A percentile compares a stretch with the other conserved stretches of the same genome.
Evolutionary conservation across 2,888 invertebrate genomes (phyloP).

Genomic region (Andrena trimmerana): DNA sequence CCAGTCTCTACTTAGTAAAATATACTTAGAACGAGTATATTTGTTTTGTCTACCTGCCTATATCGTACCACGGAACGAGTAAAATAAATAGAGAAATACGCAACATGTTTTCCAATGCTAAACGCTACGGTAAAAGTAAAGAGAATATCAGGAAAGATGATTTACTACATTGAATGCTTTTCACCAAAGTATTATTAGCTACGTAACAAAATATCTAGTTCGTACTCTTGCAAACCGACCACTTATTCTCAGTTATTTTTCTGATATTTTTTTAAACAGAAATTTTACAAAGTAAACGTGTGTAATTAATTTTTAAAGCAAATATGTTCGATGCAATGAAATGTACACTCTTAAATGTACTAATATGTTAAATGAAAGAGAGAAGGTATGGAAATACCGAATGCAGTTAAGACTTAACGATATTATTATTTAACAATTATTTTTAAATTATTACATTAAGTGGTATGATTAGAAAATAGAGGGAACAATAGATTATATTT

Average conservation of each 20-base stretch:
- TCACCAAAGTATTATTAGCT: background rate
- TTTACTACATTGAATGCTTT: background rate
- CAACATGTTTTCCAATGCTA: background rate
- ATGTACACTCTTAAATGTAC: background rate
- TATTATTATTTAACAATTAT: conserved; percentile 3
- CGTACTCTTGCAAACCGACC: background rate
- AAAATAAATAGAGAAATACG: background rate
- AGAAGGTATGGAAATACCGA: conserved; percentile 19
- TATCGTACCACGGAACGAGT: background rate
- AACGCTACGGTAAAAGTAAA: background rate
- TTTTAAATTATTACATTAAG: conserved; percentile 55
- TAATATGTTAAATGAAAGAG: conserved; percentile 8
- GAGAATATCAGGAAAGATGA: background rate
- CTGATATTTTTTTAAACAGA: background rate
- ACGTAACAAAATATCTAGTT: background rate
- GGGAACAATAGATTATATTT: conserved; percentile 68
- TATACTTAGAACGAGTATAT: background rate
- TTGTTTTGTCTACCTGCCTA: background rate
- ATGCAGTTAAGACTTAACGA: conserved; percentile 5
- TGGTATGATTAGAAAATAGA: conserved; percentile 72
- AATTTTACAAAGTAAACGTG: background rate
- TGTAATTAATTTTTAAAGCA: background rate
- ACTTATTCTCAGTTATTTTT: background rate
- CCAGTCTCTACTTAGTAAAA: background rate
- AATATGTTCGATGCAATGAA: background rate